phyloP scores from a whole-genome alignment of 2,797 vertebrate genomes.

The Sebastes nivosus region DNA sequence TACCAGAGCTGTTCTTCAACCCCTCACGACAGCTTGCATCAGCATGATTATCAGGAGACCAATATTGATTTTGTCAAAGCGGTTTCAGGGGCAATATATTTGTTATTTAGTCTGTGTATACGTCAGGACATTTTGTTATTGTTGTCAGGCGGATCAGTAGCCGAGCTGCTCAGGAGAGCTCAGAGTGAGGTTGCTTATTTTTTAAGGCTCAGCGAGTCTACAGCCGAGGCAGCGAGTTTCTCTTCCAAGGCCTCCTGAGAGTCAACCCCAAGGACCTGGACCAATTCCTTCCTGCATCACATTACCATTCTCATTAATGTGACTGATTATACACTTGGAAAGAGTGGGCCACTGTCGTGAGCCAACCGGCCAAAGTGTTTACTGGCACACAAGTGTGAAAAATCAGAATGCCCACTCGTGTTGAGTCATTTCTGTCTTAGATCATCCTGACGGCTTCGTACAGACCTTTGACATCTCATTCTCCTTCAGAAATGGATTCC shows the following conservation, averaged over 20 bases:
- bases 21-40: slow-evolving; percentile 40
- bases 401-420: slow-evolving; percentile 63
- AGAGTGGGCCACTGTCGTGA: slow-evolving; percentile 32
- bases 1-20: slow-evolving; percentile 7
- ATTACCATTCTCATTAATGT: slow-evolving; percentile 78
- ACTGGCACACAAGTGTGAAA: slow-evolving; percentile 58
- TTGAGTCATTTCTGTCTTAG: slow-evolving; percentile 65
- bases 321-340: slow-evolving; percentile 68
- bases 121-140: slow-evolving; percentile 43
- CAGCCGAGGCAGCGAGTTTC: slow-evolving; percentile 49
- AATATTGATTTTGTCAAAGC: slow-evolving; percentile 54
- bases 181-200: slow-evolving; percentile 26
- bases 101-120: slow-evolving; percentile 39
- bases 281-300: slow-evolving; percentile 67
- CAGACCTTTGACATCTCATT: slow-evolving; percentile 55
- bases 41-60: slow-evolving; percentile 53
- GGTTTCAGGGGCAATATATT: slow-evolving; percentile 48
- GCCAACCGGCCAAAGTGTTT: slow-evolving; percentile 57
- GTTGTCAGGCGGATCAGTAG: slow-evolving; percentile 41
- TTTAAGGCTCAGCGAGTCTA: slow-evolving; percentile 35
- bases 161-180: slow-evolving; percentile 19
- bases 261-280: slow-evolving; percentile 61
- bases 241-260: slow-evolving; percentile 51
- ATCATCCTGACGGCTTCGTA: slow-evolving; percentile 50
- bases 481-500: slow-evolving; percentile 48